Evolutionary conservation across 2,113 vertebrate genomes (phyloP).

Genomic region (Scolopax mira): DNA sequence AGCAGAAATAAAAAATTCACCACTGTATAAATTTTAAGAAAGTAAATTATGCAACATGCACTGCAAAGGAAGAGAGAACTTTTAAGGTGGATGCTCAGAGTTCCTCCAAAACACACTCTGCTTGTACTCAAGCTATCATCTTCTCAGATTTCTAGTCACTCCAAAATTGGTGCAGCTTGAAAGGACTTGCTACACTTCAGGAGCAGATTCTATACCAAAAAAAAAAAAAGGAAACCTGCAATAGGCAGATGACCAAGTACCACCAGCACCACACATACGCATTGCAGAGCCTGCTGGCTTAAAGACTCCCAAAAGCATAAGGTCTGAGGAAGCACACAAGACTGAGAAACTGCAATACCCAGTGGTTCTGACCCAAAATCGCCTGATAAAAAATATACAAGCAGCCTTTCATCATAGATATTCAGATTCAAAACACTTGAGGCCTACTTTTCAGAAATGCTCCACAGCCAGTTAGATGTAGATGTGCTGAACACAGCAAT

Average conservation of each 20-base stretch:
- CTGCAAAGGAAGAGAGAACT: background rate
- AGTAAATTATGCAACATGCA: background rate
- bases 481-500: rapidly evolving
- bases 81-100: background rate
- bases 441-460: background rate
- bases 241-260: background rate
- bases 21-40: background rate
- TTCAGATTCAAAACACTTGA: background rate
- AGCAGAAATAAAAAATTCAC: background rate
- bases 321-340: background rate
- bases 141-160: background rate
- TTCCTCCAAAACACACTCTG: background rate
- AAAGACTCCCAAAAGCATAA: background rate
- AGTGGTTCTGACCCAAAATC: background rate
- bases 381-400: rapidly evolving
- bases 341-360: background rate
- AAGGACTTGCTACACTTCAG: background rate
- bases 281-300: rapidly evolving
- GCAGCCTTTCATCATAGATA: background rate
- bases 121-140: background rate
- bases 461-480: background rate
- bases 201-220: background rate
- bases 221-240: background rate
- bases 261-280: background rate
- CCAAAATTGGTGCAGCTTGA: background rate